Evolutionary conservation across 2,888 invertebrate species (phyloP), one percentile per base, ranked within the genome.

Genomic region (Lamproptera curius): DNA sequence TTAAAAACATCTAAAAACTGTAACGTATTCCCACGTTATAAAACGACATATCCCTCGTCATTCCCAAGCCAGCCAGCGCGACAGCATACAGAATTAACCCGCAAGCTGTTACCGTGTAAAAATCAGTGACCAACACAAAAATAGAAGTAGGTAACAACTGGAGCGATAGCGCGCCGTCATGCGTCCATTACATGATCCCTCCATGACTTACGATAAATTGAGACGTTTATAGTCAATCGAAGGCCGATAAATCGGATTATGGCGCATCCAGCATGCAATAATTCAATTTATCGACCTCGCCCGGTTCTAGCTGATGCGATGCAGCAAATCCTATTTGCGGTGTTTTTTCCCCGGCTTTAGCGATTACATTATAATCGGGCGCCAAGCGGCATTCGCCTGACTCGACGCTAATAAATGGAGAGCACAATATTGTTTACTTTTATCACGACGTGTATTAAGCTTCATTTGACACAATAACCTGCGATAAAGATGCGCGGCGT

Each of bases 381-480:
- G 47, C 47, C 47, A 55, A 52, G 51, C n/a, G n/a, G n/a, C n/a
- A n/a, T n/a, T 37, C 46, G 52, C 50, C 16, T 51, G 47, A 49
- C 61, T 60, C 62, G 62, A 55, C 55, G 10, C 40, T 33, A 44
- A 39, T 38, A 28, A 33, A 38, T 31, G 35, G 10, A 23, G 33
- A 38, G 38, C 50, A 51, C 55, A 42, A 57, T 60, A 71, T 67
- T 69, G 59, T 66, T 53, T 59, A 62, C 49, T 63, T 61, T 78
- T 82, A 84, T 83, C 82, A 60, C 55, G 44, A 57, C 53, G 50
- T 62, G 69, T 67, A 76, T 73, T 73, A 70, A 69, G 63, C 58
- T 64, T 63, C 60, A 68, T 68, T 76, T 84, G 81, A 86, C 85
- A 76, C 74, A 79, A 78, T 81, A 84, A 86, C 83, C 82, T 59